Base-by-base conservation (phyloP, 2,888 invertebrate species). In the Hemithea aestivaria region DNA sequence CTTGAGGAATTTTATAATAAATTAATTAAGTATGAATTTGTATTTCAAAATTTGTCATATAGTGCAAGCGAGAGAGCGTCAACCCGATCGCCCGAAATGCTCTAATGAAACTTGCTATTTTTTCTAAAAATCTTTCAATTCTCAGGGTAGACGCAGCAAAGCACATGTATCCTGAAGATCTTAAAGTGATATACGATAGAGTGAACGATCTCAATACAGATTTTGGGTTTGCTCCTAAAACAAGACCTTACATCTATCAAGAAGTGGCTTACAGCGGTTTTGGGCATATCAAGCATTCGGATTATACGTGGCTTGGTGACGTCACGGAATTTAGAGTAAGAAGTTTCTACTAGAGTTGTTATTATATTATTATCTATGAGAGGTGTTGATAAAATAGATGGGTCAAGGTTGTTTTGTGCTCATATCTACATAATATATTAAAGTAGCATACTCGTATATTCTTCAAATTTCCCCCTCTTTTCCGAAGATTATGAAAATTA, bases 121-220 rank as follows among this genome's bases (percentile, higher is more conserved):
- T n/a, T n/a, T n/a, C n/a, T n/a, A n/a, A n/a, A n/a, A n/a, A n/a
- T n/a, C 5, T 16, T 16, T 16, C 16, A 16, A 16, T n/a, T 35
- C 94, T 90, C 67, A 91, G 93, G 50, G 88, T 94, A 4, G 94
- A 94, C 64, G 93, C 93, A 12, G 92, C 92, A 0, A 93, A 93
- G 56, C 93, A 93, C 62, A 93, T 93, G 91, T 91, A 90, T 87
- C 93, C 96, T 0, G 65, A 68, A 1, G 95, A 96, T 70, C 75
- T 96, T 16, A 59, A 83, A 45, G 67, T 64, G n/a, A 93, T 96
- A 43, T 92, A 91, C 56, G 79, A 78, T 0, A 72, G 85, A 10
- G 59, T 91, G 4, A 79, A 89, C 4, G 67, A 91, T 63, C 68
- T 93, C 20, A 91, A 89, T 50, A 84, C 84, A 0, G 62, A 77